Base-by-base conservation (phyloP, 2,113 vertebrate species). In the Oriolus oriolus region DNA sequence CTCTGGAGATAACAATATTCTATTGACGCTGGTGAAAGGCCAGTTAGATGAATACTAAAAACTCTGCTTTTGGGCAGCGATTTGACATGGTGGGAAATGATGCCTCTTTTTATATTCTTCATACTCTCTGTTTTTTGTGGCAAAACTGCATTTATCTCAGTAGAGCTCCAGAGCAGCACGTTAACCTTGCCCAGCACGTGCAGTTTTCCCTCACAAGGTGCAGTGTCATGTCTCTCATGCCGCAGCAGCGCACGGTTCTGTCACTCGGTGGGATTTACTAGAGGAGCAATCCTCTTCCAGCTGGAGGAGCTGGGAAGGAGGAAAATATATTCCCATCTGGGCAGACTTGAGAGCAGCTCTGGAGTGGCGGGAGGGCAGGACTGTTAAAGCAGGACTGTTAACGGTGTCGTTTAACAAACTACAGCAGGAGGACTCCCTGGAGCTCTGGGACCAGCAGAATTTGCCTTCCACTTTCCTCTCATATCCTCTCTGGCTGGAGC, bases 371-470 rank as follows among this genome's bases (percentile, higher is more conserved):
- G 16, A 6, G 21, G 41, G 71, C 5, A 44, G 71, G 23, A 13
- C 59, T 84, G 60, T 69, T 44, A 76, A 20, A 41, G 64, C 5
- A 53, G 65, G 18, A 22, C 61, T 79, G 64, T 71, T 64, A 68
- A 53, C 0, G 2, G 22, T 37, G 50, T 8, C 4, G 0, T 61
- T 59, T n/a, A 75, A n/a, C 64, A 63, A 53, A 13, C 27, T 41
- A 3, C 37, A 45, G 26, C 31, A 76, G 57, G 23, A 85, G 37
- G 42, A 53, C 65, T 87, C 52, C 53, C 60, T 64, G 79, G 39
- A 74, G 77, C 69, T 81, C 60, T 78, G 77, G 56, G 60, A 63
- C 16, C 60, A 44, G 80, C 84, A 87, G 84, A 75, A 71, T 44
- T 75, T 63, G 37, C 53, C 44, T 89, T 80, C 57, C 64, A 35